Evolutionary conservation across 92 coral and sea anemone genomes (phyloP).

Genomic region (Epizoanthus rinbou): DNA sequence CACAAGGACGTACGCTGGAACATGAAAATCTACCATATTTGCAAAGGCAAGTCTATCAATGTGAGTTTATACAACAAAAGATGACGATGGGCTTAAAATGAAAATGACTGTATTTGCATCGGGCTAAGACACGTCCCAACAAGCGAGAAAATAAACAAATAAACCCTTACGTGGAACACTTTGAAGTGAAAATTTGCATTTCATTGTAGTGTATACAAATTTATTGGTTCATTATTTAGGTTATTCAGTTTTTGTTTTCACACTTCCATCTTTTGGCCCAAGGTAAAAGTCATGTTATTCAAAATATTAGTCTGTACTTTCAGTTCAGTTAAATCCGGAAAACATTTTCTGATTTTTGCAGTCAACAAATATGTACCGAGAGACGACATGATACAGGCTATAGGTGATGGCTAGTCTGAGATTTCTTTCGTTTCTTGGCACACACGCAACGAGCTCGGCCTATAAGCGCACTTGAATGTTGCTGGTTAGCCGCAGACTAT

Average conservation of each 20-base stretch:
- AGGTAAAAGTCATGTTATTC: neutral
- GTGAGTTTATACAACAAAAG: neutral
- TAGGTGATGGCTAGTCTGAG: neutral
- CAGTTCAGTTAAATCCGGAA: neutral
- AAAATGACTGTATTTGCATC: slow-evolving; percentile 7
- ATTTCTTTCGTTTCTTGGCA: neutral
- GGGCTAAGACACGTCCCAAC: slow-evolving; percentile 24
- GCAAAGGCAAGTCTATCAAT: neutral
- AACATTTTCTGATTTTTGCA: neutral
- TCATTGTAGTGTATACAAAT: neutral
- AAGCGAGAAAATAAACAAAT: slow-evolving; percentile 24
- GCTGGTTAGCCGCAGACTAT: neutral
- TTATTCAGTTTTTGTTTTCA: neutral
- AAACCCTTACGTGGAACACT: neutral
- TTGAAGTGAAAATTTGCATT: slow-evolving; percentile 22
- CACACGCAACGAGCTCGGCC: neutral
- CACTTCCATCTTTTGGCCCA: neutral
- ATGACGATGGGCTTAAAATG: neutral
- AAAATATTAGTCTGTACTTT: neutral
- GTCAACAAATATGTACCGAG: neutral
- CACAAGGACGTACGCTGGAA: neutral
- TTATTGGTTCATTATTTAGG: neutral
- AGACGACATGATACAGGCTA: neutral
- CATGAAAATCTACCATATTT: neutral
- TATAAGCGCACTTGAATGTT: neutral